A percentile compares a stretch with the other conserved stretches of the same genome.
Evolutionary conservation across 2,113 vertebrate genomes (phyloP).

Genomic region (Bubo scandiacus): DNA sequence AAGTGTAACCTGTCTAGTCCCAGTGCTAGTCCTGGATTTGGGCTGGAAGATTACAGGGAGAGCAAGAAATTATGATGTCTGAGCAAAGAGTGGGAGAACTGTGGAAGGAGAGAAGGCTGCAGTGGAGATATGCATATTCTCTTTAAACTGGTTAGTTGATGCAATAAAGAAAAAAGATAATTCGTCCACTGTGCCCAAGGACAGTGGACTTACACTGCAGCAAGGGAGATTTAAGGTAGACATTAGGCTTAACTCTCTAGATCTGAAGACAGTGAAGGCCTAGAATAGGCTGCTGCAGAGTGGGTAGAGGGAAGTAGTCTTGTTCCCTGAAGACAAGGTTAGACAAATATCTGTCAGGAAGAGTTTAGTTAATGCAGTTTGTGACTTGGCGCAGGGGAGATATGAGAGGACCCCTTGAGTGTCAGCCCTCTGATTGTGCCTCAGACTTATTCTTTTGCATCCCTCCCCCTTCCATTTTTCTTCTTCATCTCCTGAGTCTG

Average conservation of each 20-base stretch:
- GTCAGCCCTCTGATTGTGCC: neutral
- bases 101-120: neutral
- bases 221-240: neutral
- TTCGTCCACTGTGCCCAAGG: neutral
- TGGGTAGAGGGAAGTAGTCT: neutral
- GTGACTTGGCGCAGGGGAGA: neutral
- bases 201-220: neutral
- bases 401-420: neutral
- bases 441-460: rapidly evolving
- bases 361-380: neutral
- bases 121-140: rapidly evolving
- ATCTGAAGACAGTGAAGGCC: neutral
- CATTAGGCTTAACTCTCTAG: neutral
- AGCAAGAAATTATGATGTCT: neutral
- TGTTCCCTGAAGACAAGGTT: neutral
- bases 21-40: neutral
- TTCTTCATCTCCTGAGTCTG: neutral
- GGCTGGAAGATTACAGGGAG: neutral
- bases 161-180: neutral
- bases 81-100: neutral
- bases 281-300: neutral
- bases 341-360: neutral
- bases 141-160: neutral
- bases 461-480: neutral
- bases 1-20: neutral